phyloP scores from a whole-genome alignment of 2,797 vertebrate species.

The Hypotaenidia philippensis region DNA sequence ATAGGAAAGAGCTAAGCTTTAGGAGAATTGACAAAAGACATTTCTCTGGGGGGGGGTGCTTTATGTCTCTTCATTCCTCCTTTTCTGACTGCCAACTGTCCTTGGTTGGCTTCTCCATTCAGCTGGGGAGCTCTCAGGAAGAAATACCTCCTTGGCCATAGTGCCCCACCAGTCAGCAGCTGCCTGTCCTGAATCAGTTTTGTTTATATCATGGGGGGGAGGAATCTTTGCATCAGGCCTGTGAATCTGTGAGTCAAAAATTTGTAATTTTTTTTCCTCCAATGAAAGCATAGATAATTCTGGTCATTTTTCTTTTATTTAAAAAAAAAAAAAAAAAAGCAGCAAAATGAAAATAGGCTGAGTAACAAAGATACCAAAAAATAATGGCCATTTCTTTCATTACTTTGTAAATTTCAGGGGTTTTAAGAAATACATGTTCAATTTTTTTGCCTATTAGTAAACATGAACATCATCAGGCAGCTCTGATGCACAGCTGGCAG shows the following conservation, averaged over 20 bases:
- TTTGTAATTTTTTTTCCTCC: background rate
- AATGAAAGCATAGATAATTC: background rate
- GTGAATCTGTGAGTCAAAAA: background rate
- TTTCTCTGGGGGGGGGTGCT: background rate
- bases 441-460: constrained; percentile 18
- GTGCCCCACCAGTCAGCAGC: background rate
- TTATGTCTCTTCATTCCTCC: background rate
- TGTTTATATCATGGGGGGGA: background rate
- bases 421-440: background rate
- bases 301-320: background rate
- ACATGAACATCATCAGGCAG: background rate
- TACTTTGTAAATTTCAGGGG: background rate
- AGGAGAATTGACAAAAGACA: background rate
- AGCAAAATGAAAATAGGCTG: background rate
- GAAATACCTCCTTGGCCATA: background rate
- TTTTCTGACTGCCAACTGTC: background rate
- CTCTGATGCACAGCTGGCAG: constrained; percentile 25
- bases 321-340: background rate
- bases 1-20: background rate
- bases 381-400: background rate
- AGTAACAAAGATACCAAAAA: background rate
- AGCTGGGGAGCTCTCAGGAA: background rate
- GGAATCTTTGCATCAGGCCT: background rate
- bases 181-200: background rate
- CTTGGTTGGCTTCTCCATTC: background rate